Conservation (phyloP, 2,797 vertebrate genomes). For the Sandelia bainsii region DNA sequence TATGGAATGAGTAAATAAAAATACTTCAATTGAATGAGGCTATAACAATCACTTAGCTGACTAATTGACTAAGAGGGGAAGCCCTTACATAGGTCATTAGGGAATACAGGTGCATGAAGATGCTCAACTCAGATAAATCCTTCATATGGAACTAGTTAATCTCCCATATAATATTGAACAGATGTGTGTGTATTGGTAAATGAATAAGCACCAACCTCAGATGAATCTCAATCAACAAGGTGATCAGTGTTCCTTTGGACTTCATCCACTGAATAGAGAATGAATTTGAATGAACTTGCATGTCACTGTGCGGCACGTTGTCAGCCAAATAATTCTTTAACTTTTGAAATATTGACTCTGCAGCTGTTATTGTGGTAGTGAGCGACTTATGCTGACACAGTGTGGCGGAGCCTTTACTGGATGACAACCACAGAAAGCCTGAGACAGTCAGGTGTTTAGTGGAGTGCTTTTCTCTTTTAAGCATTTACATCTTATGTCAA, state of each 20-base stretch:
- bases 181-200: constrained; percentile 70
- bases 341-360: constrained; percentile 27
- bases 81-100: constrained; percentile 75
- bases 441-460: constrained; percentile 25
- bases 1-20: constrained; percentile 47
- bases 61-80: constrained; percentile 75
- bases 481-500: constrained; percentile 61
- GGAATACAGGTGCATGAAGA: constrained; percentile 76
- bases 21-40: constrained; percentile 51
- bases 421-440: constrained; percentile 13
- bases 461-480: constrained; percentile 16
- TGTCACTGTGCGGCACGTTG: constrained; percentile 5
- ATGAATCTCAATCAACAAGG: constrained; percentile 60
- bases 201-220: constrained; percentile 62
- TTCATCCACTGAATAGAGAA: constrained; percentile 39
- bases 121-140: constrained; percentile 67
- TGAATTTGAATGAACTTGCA: constrained; percentile 15
- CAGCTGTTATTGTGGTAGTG: constrained; percentile 28
- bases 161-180: constrained; percentile 78
- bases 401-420: constrained; percentile 15
- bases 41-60: constrained; percentile 71
- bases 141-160: constrained; percentile 78
- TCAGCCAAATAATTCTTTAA: constrained; percentile 27
- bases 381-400: constrained; percentile 29
- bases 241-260: constrained; percentile 63